Conservation (phyloP, 1,140 invertebrate species). For the Lordiphosa collinella region DNA sequence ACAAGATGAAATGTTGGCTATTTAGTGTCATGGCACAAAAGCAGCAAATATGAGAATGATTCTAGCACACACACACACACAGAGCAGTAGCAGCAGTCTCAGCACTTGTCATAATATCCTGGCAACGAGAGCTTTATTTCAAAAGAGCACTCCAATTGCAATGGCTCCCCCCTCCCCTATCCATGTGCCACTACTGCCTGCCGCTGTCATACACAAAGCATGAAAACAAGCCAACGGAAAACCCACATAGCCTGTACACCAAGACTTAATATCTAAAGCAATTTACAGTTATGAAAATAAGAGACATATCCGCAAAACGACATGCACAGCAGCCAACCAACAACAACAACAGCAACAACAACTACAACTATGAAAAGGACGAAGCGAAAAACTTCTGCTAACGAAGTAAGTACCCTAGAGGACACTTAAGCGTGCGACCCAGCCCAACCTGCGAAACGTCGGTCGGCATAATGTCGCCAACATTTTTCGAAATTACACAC, state of each 20-base stretch:
- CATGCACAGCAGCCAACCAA: conserved; percentile 54
- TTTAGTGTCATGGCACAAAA: not conserved
- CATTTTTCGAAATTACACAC: conserved; percentile 76
- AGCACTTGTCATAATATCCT: conserved; percentile 44
- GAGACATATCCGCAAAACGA: conserved; percentile 77
- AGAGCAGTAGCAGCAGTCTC: conserved; percentile 13
- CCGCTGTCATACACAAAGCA: not conserved
- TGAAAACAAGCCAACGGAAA: conserved; percentile 14
- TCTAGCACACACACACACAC: conserved; percentile 3
- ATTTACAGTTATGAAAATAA: conserved; percentile 80
- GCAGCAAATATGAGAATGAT: conserved; percentile 1
- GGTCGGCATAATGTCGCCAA: conserved; percentile 70
- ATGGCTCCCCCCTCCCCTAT: conserved; percentile 1
- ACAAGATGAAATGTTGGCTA: too few relatives aligned
- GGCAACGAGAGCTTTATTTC: conserved; percentile 46
- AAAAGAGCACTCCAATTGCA: conserved; percentile 29
- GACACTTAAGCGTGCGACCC: conserved; percentile 78
- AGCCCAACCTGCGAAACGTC: conserved; percentile 30
- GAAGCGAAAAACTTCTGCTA: conserved; percentile 73
- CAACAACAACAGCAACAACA: conserved; percentile 12
- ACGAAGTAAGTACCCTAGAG: conserved; percentile 78
- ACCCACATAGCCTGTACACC: conserved; percentile 35
- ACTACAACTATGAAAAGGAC: conserved; percentile 24
- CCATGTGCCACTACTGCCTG: not conserved
- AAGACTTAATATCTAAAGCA: conserved; percentile 78